These are phyloP conservation scores for Nymphalis io DNA, from an alignment of 1,140 invertebrate species.

Conservation along the genomic window DNA sequence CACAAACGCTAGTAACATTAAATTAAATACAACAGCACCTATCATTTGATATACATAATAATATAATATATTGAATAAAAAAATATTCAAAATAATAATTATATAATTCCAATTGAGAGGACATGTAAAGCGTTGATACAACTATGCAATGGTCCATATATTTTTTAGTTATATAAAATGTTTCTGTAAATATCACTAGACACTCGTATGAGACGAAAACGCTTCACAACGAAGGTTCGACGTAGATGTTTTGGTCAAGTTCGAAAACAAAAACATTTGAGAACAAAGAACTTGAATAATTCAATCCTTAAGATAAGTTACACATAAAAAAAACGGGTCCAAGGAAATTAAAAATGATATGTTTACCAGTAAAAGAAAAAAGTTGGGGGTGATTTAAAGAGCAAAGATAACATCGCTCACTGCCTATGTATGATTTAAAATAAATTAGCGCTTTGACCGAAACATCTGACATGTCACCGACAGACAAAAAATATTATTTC, in stretches of 20 bases:
- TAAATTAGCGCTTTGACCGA: slow-evolving; percentile 7
- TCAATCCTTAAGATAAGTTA: too few species aligned
- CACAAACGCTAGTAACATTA: slow-evolving; percentile 73
- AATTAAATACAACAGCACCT: slow-evolving; percentile 79
- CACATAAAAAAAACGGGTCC: too few species aligned
- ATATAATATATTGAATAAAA: slow-evolving; percentile 65
- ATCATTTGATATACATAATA: slow-evolving; percentile 72
- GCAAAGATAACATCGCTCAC: slow-evolving; percentile 35
- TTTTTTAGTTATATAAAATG: slow-evolving; percentile 47
- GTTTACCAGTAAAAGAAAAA: neutral
- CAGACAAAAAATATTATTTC: slow-evolving; percentile 11
- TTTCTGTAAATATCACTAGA: slow-evolving; percentile 64
- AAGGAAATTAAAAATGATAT: neutral
- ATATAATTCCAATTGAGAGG: slow-evolving; percentile 57
- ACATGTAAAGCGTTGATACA: slow-evolving; percentile 68
- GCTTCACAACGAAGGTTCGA: slow-evolving; percentile 61
- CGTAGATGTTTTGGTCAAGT: slow-evolving; percentile 29
- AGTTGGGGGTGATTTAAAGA: neutral
- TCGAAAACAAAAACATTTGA: slow-evolving; percentile 11
- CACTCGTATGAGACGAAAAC: slow-evolving; percentile 62
- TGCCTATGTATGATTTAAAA: slow-evolving; percentile 47
- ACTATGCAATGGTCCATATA: slow-evolving; percentile 70
- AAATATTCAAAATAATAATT: slow-evolving; percentile 66
- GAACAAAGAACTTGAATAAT: neutral
- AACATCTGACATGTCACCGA: slow-evolving; percentile 14